Evolutionary conservation across 2,888 invertebrate genomes (phyloP).

Genomic region (Vanessa cardui): DNA sequence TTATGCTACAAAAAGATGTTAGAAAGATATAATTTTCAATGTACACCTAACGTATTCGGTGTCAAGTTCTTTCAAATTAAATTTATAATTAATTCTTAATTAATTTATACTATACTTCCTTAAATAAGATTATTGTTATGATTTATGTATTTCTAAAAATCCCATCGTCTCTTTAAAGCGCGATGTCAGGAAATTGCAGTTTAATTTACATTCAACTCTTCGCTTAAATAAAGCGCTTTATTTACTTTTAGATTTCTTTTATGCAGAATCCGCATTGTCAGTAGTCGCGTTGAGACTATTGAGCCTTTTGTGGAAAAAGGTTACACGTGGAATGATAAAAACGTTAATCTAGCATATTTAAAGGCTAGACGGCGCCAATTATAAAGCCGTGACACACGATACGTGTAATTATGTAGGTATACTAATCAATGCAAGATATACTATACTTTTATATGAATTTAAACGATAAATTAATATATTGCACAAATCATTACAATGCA

Average conservation of each 20-base stretch:
- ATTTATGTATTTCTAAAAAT: conserved; percentile 46
- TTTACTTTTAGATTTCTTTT: conserved; percentile 3
- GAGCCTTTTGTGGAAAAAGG: conserved; percentile 61
- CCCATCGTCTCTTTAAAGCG: conserved; percentile 11
- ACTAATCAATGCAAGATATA: neutral
- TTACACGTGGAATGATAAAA: conserved; percentile 65
- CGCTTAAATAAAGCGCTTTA: conserved; percentile 25
- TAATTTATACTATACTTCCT: conserved; percentile 8
- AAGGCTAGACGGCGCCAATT: conserved; percentile 37
- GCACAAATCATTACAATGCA: no score
- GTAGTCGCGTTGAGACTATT: conserved; percentile 36
- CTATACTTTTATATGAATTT: neutral
- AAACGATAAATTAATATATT: no score
- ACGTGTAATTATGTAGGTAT: conserved; percentile 5
- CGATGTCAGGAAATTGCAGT: conserved; percentile 7
- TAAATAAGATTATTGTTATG: conserved; percentile 38
- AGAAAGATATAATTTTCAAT: no score
- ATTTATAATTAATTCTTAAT: no score
- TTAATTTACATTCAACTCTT: neutral
- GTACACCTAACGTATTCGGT: no score
- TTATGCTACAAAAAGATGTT: no score
- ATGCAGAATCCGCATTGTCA: conserved; percentile 30
- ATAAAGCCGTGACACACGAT: conserved; percentile 30
- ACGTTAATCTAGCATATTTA: conserved; percentile 31
- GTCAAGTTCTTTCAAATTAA: no score